These are phyloP conservation scores for Eupithecia exiguata DNA, from an alignment of 2,888 invertebrate genomes.

Conservation along the genomic window DNA sequence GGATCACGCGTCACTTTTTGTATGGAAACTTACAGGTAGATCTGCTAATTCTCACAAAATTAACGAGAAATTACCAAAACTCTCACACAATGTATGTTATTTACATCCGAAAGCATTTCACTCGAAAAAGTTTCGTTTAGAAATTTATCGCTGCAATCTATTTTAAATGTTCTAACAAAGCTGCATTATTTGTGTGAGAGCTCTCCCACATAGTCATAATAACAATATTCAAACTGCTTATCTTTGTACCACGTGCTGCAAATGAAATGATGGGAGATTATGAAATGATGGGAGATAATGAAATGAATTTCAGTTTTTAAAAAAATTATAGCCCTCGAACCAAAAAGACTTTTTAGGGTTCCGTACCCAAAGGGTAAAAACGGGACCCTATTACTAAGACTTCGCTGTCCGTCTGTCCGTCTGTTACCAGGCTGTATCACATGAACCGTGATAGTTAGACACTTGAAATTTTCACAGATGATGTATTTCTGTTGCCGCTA, in stretches of 20 bases:
- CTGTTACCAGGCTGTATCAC: no score
- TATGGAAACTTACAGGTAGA: background rate
- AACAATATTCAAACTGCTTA: conserved; percentile 39
- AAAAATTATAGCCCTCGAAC: background rate
- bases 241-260: conserved; percentile 35
- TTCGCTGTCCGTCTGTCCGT: no score
- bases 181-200: conserved; percentile 55
- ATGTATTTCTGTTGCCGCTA: no score
- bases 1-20: background rate
- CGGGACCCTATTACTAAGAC: no score
- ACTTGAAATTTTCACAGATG: no score
- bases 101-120: conserved; percentile 49
- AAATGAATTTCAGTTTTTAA: background rate
- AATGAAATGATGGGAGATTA: conserved; percentile 23
- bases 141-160: conserved; percentile 48
- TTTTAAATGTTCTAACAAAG: conserved; percentile 58
- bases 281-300: background rate
- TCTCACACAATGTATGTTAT: conserved; percentile 45
- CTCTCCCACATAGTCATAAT: conserved; percentile 49
- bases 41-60: conserved; percentile 25
- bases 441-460: no score
- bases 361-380: no score
- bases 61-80: conserved; percentile 41
- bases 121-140: conserved; percentile 52
- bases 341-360: no score